Evolutionary conservation across 2,797 vertebrate genomes (phyloP), one percentile per base, ranked within the genome.

Genomic region (Steatocranus sp.): DNA sequence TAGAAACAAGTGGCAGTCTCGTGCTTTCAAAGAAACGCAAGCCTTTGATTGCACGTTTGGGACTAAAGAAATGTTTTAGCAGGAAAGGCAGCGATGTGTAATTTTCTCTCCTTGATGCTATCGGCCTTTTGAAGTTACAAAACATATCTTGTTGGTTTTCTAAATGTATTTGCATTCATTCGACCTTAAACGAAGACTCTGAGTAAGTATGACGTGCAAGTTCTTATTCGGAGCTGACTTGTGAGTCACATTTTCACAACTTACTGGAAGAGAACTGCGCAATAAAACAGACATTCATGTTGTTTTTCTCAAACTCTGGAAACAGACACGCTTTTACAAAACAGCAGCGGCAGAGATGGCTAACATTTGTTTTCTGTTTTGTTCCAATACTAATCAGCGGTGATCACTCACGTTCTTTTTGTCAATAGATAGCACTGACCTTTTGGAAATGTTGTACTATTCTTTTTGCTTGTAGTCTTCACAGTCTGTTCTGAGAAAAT

Each of bases 201-300:
- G 32, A 15, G 76, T 3, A 2, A 46, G 76, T 43, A n/a, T 77
- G 75, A 86, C 11, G 14, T 20, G 73, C 9, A 4, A 50, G 14
- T 68, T 89, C n/a, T 66, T 49, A 9, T 38, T 80, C 11, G 41
- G 41, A 63, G 17, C 27, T 14, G 46, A 89, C 66, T 32, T 12
- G 76, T 92, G 91, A 93, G 83, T 93, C 92, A 91, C 80, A 86
- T 83, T 89, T 88, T 83, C 76, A 81, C 61, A 75, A 36, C 20
- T 94, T 91, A 86, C 90, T 88, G 92, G 89, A 92, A 93, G 51
- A 66, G 50, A 88, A 66, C 54, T 84, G 75, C 9, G 23, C 54
- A 84, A 84, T 79, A 63, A 89, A 85, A 81, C 56, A 86, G 75
- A 82, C 75, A 38, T n/a, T 25, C 48, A 38, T 86, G 79, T 75